Conservation (phyloP, 1,140 invertebrate species). For the Zophobas morio region DNA sequence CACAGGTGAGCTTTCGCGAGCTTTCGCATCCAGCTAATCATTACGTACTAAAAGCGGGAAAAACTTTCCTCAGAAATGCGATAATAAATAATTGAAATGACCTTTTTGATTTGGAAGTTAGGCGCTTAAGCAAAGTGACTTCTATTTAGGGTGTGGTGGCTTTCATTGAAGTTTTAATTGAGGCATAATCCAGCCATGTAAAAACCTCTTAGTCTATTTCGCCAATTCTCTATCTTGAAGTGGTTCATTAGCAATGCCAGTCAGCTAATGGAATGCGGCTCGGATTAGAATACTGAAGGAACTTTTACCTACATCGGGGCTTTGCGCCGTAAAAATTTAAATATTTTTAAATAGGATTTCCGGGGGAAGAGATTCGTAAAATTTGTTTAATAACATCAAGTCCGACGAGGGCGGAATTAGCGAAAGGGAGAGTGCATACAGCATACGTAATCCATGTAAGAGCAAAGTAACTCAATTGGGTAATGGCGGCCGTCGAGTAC, state of each 20-base stretch:
- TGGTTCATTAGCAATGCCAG: conserved; percentile 65
- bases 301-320: conserved; percentile 52
- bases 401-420: conserved; percentile 8
- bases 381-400: conserved; percentile 21
- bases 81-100: conserved; percentile 41
- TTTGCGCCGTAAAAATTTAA: conserved; percentile 49
- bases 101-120: conserved; percentile 20
- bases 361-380: conserved; percentile 15
- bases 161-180: conserved; percentile 60
- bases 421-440: not conserved
- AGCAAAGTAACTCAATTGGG: conserved; percentile 47
- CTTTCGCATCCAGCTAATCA: conserved; percentile 2
- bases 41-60: not conserved
- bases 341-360: conserved; percentile 25
- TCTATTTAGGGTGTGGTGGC: conserved; percentile 18
- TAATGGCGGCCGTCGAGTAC: conserved; percentile 46
- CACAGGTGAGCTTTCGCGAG: not conserved
- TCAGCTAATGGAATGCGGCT: conserved; percentile 61
- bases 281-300: conserved; percentile 56
- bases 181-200: conserved; percentile 59
- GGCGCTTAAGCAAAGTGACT: conserved; percentile 30
- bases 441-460: conserved; percentile 43
- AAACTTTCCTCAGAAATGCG: conserved; percentile 10
- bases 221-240: conserved; percentile 59
- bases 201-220: conserved; percentile 59